Evolutionary conservation across 1,140 invertebrate genomes (phyloP).

Genomic region (Campodea augens): DNA sequence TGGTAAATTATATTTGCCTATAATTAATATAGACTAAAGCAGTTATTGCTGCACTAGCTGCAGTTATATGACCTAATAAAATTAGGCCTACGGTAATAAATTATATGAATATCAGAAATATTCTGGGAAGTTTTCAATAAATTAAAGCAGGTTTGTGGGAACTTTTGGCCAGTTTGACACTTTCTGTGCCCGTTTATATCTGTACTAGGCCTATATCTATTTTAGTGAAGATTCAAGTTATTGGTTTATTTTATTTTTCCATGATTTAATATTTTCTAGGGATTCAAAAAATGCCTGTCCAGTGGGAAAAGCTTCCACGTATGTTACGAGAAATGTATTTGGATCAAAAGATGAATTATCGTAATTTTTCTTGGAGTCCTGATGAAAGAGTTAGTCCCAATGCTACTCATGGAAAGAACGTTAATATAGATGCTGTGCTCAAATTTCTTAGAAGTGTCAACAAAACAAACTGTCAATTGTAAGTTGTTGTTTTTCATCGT

Average conservation of each 20-base stretch:
- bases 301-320: constrained; percentile 47
- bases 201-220: no score
- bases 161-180: no score
- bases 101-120: no score
- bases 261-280: constrained; percentile 28
- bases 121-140: no score
- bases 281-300: constrained; percentile 58
- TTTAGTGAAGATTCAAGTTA: constrained; percentile 3
- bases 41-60: no score
- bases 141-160: no score
- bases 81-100: no score
- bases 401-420: constrained; percentile 36
- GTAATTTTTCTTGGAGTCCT: constrained; percentile 28
- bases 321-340: constrained; percentile 49
- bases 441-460: constrained; percentile 55
- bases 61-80: no score
- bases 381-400: constrained; percentile 32
- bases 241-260: no score
- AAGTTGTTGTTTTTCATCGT: constrained; percentile 2
- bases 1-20: no score
- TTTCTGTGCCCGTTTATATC: no score
- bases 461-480: constrained; percentile 39
- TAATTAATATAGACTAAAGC: no score
- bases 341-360: constrained; percentile 50
- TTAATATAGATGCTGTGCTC: constrained; percentile 56